These are phyloP conservation scores for Drosophila pseudoobscura DNA, from an alignment of 1,140 invertebrate species.

Conservation along the genomic window DNA sequence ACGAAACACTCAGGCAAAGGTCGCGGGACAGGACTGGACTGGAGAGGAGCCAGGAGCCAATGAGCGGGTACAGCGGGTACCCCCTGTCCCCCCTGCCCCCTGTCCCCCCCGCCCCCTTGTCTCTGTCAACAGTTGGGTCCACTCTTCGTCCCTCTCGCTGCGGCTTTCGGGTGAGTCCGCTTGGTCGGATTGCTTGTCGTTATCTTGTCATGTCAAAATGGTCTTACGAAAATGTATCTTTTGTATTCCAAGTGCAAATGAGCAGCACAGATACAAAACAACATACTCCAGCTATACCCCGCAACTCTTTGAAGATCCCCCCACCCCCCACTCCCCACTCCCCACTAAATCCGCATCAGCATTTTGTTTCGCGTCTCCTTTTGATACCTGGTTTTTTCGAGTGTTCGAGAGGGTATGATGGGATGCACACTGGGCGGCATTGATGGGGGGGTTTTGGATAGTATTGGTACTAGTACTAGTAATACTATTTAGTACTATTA, in stretches of 20 bases:
- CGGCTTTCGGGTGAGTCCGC: constrained; percentile 34
- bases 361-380: constrained; percentile 58
- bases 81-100: not conserved
- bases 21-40: constrained; percentile 10
- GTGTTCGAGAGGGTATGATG: no score
- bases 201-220: constrained; percentile 83
- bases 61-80: constrained; percentile 59
- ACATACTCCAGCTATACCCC: constrained; percentile 28
- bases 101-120: not conserved
- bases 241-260: constrained; percentile 82
- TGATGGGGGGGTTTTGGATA: no score
- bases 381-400: not conserved
- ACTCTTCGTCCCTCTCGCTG: not conserved
- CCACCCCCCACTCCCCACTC: no score
- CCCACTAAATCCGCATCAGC: constrained; percentile 8
- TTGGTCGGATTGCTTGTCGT: constrained; percentile 78
- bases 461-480: no score
- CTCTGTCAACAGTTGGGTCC: not conserved
- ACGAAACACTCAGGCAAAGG: constrained; percentile 76
- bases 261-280: constrained; percentile 75
- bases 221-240: constrained; percentile 82
- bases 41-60: constrained; percentile 62
- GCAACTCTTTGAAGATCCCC: not conserved
- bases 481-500: no score
- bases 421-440: no score